Conservation (phyloP, 2,113 vertebrate species). For the Hemiscyllium ocellatum region DNA sequence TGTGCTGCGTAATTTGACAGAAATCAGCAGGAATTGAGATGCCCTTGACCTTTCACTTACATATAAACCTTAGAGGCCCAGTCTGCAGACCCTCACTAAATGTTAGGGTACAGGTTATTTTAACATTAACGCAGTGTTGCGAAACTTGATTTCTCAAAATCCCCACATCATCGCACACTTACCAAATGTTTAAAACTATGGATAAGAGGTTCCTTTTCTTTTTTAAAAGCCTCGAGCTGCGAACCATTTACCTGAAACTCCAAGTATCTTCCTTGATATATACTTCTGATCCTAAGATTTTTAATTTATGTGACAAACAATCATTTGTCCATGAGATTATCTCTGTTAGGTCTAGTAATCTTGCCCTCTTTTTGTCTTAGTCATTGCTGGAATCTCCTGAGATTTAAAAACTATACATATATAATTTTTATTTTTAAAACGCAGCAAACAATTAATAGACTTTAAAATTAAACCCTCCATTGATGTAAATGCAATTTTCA, state of each 20-base stretch:
- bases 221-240: background rate
- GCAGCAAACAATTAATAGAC: background rate
- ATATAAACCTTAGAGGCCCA: background rate
- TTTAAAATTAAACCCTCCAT: background rate
- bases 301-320: background rate
- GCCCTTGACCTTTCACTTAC: background rate
- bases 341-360: slow-evolving; percentile 8
- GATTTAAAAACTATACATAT: background rate
- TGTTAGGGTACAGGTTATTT: background rate
- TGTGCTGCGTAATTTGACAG: background rate
- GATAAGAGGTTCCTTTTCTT: background rate
- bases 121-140: background rate
- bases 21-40: background rate
- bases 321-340: background rate
- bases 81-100: background rate
- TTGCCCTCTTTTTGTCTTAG: background rate
- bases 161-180: background rate
- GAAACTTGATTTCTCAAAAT: background rate
- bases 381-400: background rate
- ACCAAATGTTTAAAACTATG: background rate
- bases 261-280: background rate
- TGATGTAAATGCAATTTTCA: background rate
- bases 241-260: background rate
- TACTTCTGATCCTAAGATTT: background rate
- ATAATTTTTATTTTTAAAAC: background rate